These are phyloP conservation scores for Nasua narica DNA, from an alignment of 2,797 vertebrate species.

Conservation along the genomic window DNA sequence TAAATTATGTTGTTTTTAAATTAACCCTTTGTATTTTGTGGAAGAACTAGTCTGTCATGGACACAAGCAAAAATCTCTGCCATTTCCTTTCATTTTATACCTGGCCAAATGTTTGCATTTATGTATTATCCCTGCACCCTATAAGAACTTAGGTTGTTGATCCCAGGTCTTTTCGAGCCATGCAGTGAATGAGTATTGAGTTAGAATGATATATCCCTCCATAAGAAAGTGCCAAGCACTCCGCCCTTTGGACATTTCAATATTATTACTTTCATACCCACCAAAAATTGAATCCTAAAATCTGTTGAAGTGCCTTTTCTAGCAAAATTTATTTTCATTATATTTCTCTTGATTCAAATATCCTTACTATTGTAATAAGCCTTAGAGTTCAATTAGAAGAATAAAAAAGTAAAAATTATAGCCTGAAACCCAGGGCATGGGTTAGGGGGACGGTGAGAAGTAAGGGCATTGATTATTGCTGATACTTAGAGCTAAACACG, in stretches of 20 bases:
- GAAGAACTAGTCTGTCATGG: background rate
- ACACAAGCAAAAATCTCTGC: background rate
- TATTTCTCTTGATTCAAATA: conserved; percentile 1
- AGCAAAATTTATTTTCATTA: background rate
- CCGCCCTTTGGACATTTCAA: background rate
- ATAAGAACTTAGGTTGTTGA: background rate
- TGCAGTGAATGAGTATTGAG: background rate
- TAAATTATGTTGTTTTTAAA: background rate
- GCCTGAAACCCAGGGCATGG: background rate
- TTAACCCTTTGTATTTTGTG: background rate
- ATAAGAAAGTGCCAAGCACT: background rate
- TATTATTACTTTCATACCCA: background rate
- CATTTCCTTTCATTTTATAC: background rate
- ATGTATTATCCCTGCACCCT: background rate
- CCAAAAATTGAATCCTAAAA: background rate
- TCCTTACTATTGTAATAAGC: background rate
- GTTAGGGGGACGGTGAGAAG: background rate
- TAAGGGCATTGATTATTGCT: background rate
- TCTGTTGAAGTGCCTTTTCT: background rate
- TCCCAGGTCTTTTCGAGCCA: background rate
- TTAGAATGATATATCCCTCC: background rate
- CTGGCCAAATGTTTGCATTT: background rate
- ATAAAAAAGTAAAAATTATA: background rate
- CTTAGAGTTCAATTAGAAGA: background rate
- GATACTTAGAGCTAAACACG: background rate